A percentile compares a stretch with the other conserved stretches of the same genome.
Conservation (phyloP, 2,888 invertebrate species). For the Epistrophella euchroma region DNA sequence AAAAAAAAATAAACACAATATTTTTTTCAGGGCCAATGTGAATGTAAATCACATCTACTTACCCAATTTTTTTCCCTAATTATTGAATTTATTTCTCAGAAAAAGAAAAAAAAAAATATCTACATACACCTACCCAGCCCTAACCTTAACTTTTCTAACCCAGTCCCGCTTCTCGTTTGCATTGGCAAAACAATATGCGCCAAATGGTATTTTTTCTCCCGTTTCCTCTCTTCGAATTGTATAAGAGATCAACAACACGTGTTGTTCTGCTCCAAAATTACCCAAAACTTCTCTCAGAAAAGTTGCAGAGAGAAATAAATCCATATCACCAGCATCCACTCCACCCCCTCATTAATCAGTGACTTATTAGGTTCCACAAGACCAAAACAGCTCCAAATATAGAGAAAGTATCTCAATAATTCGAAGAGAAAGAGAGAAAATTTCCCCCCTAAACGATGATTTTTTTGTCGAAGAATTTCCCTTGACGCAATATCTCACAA, state of each 20-base stretch:
- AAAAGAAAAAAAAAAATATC: neutral
- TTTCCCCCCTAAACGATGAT: slow-evolving; percentile 20
- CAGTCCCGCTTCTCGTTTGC: neutral
- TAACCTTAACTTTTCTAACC: slow-evolving; percentile 32
- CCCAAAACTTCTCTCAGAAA: slow-evolving; percentile 2
- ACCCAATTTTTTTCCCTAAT: slow-evolving; percentile 31
- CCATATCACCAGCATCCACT: slow-evolving; percentile 19
- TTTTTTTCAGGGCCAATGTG: slow-evolving; percentile 31
- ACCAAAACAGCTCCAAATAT: slow-evolving; percentile 38
- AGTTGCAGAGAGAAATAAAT: neutral
- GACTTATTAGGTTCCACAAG: slow-evolving; percentile 57
- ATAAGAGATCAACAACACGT: slow-evolving; percentile 60
- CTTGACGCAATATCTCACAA: slow-evolving; percentile 59
- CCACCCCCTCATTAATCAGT: slow-evolving; percentile 6
- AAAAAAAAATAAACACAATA: slow-evolving; percentile 7
- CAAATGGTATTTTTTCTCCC: slow-evolving; percentile 7
- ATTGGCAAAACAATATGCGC: neutral
- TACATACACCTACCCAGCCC: slow-evolving; percentile 14
- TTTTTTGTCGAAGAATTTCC: slow-evolving; percentile 47
- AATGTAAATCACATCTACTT: slow-evolving; percentile 41
- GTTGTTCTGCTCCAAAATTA: slow-evolving; percentile 48
- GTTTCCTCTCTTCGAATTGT: slow-evolving; percentile 1
- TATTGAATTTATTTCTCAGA: slow-evolving; percentile 45
- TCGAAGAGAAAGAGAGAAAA: slow-evolving; percentile 19
- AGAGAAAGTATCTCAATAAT: slow-evolving; percentile 37